Evolutionary conservation across 1,140 invertebrate species (phyloP).

Genomic region (Drosophila setifemur): DNA sequence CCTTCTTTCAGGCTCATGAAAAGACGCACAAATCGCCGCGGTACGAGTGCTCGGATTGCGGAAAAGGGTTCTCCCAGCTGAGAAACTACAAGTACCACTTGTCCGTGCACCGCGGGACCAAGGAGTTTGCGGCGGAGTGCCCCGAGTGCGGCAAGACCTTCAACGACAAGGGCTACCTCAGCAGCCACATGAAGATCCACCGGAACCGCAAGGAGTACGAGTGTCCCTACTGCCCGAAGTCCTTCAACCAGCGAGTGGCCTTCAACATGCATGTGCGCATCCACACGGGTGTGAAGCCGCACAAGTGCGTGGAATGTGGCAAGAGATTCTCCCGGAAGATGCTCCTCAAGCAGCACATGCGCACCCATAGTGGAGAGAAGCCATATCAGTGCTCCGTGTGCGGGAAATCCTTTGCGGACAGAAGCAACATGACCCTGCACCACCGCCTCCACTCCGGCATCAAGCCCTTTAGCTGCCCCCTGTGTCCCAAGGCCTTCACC

Average conservation of each 20-base stretch:
- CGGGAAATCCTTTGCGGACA: constrained; percentile 86
- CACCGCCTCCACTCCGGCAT: constrained; percentile 90
- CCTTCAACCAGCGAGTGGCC: constrained; percentile 91
- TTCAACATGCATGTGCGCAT: constrained; percentile 92
- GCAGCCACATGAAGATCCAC: constrained; percentile 91
- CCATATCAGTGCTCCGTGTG: constrained; percentile 81
- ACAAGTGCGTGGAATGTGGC: constrained; percentile 92
- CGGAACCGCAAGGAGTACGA: constrained; percentile 90
- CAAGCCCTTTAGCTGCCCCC: constrained; percentile 92
- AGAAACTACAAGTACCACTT: constrained; percentile 91
- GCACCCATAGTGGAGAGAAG: constrained; percentile 86
- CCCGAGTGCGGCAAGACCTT: constrained; percentile 90
- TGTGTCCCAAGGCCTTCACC: constrained; percentile 94
- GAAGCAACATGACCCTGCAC: constrained; percentile 92
- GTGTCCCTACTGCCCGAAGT: constrained; percentile 88
- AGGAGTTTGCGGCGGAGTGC: constrained; percentile 89
- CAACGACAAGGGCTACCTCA: constrained; percentile 90
- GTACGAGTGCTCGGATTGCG: constrained; percentile 89
- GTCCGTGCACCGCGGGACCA: constrained; percentile 88
- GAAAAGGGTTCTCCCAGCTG: constrained; percentile 90
- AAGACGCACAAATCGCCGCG: constrained; percentile 85
- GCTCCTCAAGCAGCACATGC: constrained; percentile 90
- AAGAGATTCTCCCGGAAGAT: constrained; percentile 93
- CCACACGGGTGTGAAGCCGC: constrained; percentile 92
- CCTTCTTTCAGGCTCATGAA: constrained; percentile 60